Base-by-base conservation (phyloP, 2,113 vertebrate genomes). In the Mystacornis crossleyi region DNA sequence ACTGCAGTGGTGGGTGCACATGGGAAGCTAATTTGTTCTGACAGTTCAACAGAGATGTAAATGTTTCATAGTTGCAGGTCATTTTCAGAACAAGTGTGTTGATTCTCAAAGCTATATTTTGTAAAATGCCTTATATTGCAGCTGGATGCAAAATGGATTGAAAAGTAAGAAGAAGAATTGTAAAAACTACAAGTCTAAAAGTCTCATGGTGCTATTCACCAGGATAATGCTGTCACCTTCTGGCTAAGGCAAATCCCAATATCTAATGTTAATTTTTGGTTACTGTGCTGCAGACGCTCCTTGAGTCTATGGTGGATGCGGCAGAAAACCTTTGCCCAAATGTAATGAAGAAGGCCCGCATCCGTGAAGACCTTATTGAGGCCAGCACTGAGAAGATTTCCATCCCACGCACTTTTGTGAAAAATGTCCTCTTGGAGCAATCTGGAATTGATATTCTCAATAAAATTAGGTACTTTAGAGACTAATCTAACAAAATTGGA, bases 361-460 rank as follows among this genome's bases (percentile, higher is more conserved):
- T 99, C 86, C 99, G 99, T 25, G 97, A 99, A 60, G 99, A 99
- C 80, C 98, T 99, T 82, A 98, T 99, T 69, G 98, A 98, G 55
- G 98, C 99, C 94, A 98, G 99, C 97, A 98, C 98, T 2, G 98
- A 98, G 92, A 98, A 99, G 97, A 99, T 99, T 97, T 99, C 99
- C 10, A 98, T 99, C 45, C 99, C 99, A 47, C 98, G 98, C 10
- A 98, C 99, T 67, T 99, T 99, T 86, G 99, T 99, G 90, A 99
- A 99, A 96, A 99, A 99, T 94, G 99, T 99, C 40, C 98, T 99
- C 42, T 95, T 99, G 97, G 99, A 99, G 97, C 99, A 99, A 88
- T 99, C 99, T 79, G 99, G 99, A 61, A 97, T 99, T 61, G 99
- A 99, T 96, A 99, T 99, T 82, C 98, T 99, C 95, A 99, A 99